phyloP scores from a whole-genome alignment of 2,888 invertebrate genomes.

The Autographa gamma region DNA sequence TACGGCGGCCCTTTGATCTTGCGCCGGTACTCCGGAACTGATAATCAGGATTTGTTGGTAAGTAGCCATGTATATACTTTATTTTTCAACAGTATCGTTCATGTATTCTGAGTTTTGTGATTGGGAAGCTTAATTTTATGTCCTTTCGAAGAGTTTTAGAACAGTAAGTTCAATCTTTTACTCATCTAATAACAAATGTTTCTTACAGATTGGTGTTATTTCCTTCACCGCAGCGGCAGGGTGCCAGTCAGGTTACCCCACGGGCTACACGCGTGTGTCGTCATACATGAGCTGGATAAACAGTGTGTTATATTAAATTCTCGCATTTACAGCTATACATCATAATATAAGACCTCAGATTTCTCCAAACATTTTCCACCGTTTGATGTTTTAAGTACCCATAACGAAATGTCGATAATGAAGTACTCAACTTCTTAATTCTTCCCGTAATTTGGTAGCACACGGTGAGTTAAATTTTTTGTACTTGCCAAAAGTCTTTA shows the following conservation, averaged over 20 bases:
- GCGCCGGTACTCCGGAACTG: not conserved
- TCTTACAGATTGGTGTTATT: not conserved
- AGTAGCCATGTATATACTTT: not conserved
- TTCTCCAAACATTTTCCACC: too few species aligned
- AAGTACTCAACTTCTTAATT: too few species aligned
- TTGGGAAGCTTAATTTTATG: too few species aligned
- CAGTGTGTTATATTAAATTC: not conserved
- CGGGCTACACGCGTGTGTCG: not conserved
- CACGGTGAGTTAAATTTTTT: too few species aligned
- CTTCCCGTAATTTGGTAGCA: too few species aligned
- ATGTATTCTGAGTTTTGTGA: too few species aligned
- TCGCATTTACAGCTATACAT: not conserved
- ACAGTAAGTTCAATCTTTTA: too few species aligned
- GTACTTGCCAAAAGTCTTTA: too few species aligned
- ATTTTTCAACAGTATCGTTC: too few species aligned
- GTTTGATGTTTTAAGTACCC: too few species aligned
- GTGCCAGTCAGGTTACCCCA: not conserved
- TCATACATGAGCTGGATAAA: not conserved
- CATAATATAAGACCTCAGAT: not conserved
- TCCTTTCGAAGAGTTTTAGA: too few species aligned
- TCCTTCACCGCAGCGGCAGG: not conserved
- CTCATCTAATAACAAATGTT: not conserved
- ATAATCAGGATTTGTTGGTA: not conserved
- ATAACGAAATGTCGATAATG: too few species aligned
- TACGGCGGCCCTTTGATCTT: not conserved